Conservation (phyloP, 2,888 invertebrate species). For the Coecobrya sp. region DNA sequence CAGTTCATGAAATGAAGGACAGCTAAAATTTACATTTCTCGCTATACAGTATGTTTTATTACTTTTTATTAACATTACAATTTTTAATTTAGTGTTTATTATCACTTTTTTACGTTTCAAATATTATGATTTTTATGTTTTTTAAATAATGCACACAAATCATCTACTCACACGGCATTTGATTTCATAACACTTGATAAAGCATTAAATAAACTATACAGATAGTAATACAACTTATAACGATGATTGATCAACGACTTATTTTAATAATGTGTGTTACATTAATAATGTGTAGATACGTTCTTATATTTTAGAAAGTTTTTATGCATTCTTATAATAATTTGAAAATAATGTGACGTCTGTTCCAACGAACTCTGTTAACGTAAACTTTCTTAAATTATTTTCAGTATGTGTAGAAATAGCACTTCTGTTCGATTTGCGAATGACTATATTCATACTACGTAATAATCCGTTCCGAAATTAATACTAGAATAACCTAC, state of each 20-base stretch:
- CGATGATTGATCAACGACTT: slow-evolving; percentile 23
- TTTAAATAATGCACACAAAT: slow-evolving; percentile 15
- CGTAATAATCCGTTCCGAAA: slow-evolving; percentile 2
- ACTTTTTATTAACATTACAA: slow-evolving; percentile 15
- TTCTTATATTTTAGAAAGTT: background rate
- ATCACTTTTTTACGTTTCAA: slow-evolving; percentile 58
- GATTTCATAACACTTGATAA: slow-evolving; percentile 33
- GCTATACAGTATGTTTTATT: slow-evolving; percentile 42
- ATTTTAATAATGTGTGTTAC: background rate
- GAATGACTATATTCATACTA: slow-evolving; percentile 66
- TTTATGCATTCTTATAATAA: background rate
- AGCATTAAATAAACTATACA: slow-evolving; percentile 62
- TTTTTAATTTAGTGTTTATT: slow-evolving; percentile 15
- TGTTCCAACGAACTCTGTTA: background rate
- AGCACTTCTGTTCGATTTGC: slow-evolving; percentile 68
- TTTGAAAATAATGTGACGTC: background rate
- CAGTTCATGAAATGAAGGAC: background rate
- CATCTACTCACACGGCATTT: background rate
- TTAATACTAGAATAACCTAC: background rate
- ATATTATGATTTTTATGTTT: slow-evolving; percentile 31
- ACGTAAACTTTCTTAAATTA: slow-evolving; percentile 5
- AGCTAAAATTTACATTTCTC: background rate
- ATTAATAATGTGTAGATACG: background rate
- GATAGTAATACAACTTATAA: slow-evolving; percentile 11
- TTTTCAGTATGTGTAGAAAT: slow-evolving; percentile 9